Conservation (phyloP, 2,113 vertebrate genomes). For the Sula dactylatra region DNA sequence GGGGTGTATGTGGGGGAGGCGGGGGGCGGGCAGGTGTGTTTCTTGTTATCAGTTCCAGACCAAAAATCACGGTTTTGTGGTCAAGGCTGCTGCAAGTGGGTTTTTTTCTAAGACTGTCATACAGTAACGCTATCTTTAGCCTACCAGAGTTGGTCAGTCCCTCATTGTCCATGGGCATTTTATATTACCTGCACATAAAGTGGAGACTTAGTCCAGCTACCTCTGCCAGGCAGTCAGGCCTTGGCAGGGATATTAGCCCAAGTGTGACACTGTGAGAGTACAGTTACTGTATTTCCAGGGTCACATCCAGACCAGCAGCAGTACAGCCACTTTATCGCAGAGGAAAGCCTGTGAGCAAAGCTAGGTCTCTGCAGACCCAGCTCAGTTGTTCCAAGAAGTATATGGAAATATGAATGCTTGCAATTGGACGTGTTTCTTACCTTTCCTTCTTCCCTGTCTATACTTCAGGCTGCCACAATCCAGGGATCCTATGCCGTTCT, state of each 20-base stretch:
- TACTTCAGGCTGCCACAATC: background rate
- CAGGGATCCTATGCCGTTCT: background rate
- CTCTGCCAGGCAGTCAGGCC: background rate
- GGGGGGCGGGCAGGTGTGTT: background rate
- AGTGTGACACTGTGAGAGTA: background rate
- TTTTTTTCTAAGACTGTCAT: background rate
- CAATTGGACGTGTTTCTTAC: background rate
- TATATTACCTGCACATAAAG: background rate
- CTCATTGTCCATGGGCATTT: background rate
- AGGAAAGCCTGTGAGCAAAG: background rate
- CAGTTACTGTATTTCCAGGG: background rate
- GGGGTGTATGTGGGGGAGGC: background rate
- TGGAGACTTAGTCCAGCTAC: background rate
- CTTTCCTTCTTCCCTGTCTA: background rate
- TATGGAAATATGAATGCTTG: background rate
- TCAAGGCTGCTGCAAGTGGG: background rate
- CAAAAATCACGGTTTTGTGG: background rate
- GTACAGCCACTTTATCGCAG: fast-evolving
- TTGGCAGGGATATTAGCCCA: background rate
- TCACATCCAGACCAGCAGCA: background rate
- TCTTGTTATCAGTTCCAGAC: background rate
- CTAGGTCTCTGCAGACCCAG: background rate
- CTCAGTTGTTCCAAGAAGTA: background rate
- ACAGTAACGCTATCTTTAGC: background rate
- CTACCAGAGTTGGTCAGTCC: background rate